Percentiles rank a stretch among this genome's conserved stretches.
These are phyloP conservation scores for Triplophysa bombifrons DNA, from an alignment of 2,797 vertebrate genomes.

Conservation along the genomic window DNA sequence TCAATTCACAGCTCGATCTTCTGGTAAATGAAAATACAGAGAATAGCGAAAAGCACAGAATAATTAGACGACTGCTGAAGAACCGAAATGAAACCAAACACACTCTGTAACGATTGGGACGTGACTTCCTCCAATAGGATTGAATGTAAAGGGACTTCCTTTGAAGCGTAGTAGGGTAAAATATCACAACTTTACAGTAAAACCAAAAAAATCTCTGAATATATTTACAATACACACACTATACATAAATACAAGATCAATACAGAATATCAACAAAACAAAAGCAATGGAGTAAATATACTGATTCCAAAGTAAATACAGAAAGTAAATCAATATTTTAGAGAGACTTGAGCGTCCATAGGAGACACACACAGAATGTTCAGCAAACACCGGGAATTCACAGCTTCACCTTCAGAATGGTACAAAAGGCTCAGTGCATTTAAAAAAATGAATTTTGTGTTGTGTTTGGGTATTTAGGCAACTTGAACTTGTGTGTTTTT, in stretches of 20 bases:
- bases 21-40: constrained; percentile 87
- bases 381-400: constrained; percentile 65
- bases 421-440: constrained; percentile 79
- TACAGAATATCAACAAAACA: constrained; percentile 97
- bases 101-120: constrained; percentile 89
- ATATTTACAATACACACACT: constrained; percentile 99
- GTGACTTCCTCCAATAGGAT: constrained; percentile 87
- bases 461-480: constrained; percentile 29
- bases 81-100: constrained; percentile 70
- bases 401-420: constrained; percentile 63
- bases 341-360: constrained; percentile 62
- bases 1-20: constrained; percentile 99
- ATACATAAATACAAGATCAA: constrained; percentile 99
- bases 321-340: constrained; percentile 73
- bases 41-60: constrained; percentile 95
- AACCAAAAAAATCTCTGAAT: constrained; percentile 91
- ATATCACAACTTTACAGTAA: constrained; percentile 94
- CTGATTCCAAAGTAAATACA: constrained; percentile 77
- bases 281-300: constrained; percentile 93
- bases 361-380: constrained; percentile 56
- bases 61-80: constrained; percentile 93
- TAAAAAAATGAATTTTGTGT: constrained; percentile 26
- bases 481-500: constrained; percentile 20
- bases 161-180: constrained; percentile 87
- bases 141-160: constrained; percentile 90